phyloP scores from a whole-genome alignment of 2,113 vertebrate species.

The Tor tambroides region DNA sequence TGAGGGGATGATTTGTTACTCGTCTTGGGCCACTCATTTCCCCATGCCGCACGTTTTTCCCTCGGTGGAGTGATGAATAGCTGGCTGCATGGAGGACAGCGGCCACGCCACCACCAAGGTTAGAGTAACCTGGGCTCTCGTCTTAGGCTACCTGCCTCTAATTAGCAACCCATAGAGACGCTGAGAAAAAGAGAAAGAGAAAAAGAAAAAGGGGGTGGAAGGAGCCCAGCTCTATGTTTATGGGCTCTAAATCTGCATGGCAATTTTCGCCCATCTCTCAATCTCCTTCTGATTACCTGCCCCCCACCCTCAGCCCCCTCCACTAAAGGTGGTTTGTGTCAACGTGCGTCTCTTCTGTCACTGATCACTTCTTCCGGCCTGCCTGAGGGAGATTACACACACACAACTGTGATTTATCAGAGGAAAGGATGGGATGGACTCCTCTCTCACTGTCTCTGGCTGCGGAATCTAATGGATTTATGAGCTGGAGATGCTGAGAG shows the following conservation, averaged over 20 bases:
- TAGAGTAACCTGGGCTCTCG: slow-evolving; percentile 76
- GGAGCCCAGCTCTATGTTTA: slow-evolving; percentile 69
- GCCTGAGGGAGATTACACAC: slow-evolving; percentile 71
- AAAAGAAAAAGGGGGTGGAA: slow-evolving; percentile 52
- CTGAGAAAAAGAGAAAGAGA: slow-evolving; percentile 4
- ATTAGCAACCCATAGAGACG: slow-evolving; percentile 68
- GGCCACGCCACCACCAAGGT: slow-evolving; percentile 78
- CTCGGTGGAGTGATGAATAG: slow-evolving; percentile 77
- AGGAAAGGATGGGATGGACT: slow-evolving; percentile 69
- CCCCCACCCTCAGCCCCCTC: slow-evolving; percentile 55
- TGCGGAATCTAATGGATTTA: slow-evolving; percentile 56
- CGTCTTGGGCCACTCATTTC: slow-evolving; percentile 75
- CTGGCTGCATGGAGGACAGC: slow-evolving; percentile 73
- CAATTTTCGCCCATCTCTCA: slow-evolving; percentile 72
- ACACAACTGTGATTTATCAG: slow-evolving; percentile 71
- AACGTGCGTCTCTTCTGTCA: slow-evolving; percentile 71
- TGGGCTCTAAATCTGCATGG: slow-evolving; percentile 79
- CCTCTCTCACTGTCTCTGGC: slow-evolving; percentile 42
- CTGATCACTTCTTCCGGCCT: slow-evolving; percentile 70
- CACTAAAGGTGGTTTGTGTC: slow-evolving; percentile 74
- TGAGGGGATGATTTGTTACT: slow-evolving; percentile 77
- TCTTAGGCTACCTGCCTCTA: slow-evolving; percentile 76
- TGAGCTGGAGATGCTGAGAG: slow-evolving; percentile 52
- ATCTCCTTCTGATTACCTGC: slow-evolving; percentile 73
- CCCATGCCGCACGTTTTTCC: slow-evolving; percentile 75